These are phyloP conservation scores for Anthopleura sola DNA, from an alignment of 64 coral and sea anemone species.

Conservation along the genomic window DNA sequence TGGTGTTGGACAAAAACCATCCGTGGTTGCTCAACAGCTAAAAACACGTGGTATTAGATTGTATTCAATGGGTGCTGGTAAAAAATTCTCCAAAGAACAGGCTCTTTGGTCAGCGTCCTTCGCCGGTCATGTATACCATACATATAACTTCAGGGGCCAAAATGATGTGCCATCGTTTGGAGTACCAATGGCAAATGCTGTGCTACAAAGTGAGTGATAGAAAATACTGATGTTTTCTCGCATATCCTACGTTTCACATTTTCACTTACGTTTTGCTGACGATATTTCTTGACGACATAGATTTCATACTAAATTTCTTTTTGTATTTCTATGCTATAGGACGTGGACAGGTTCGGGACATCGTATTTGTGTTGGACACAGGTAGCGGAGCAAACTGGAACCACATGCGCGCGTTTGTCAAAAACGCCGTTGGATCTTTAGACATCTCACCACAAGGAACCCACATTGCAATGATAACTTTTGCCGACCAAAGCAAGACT, in stretches of 20 bases:
- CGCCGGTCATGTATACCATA: conserved; percentile 14
- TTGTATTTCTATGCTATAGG: too few relatives aligned
- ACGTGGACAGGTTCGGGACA: conserved; percentile 29
- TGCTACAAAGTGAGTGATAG: conserved; percentile 4
- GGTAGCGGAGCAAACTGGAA: conserved; percentile 61
- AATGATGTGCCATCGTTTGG: not conserved
- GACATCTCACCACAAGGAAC: conserved; percentile 72
- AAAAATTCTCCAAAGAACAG: not conserved
- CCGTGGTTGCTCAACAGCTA: not conserved
- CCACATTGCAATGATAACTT: conserved; percentile 51
- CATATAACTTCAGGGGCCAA: too few relatives aligned
- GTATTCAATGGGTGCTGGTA: not conserved
- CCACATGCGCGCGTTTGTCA: conserved; percentile 25
- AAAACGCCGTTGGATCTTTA: conserved; percentile 31
- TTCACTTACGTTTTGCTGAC: too few relatives aligned
- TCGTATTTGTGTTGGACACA: conserved; percentile 66
- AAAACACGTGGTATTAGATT: conserved; percentile 14
- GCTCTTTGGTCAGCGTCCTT: conserved; percentile 16
- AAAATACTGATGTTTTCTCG: too few relatives aligned
- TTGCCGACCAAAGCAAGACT: conserved; percentile 27
- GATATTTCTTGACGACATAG: too few relatives aligned
- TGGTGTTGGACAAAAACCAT: not conserved
- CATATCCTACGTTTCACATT: too few relatives aligned
- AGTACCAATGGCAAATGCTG: not conserved
- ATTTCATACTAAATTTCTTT: too few relatives aligned